These are phyloP conservation scores for Parapristionchus giblindavisi DNA, from an alignment of 2,888 invertebrate genomes.

Conservation along the genomic window DNA sequence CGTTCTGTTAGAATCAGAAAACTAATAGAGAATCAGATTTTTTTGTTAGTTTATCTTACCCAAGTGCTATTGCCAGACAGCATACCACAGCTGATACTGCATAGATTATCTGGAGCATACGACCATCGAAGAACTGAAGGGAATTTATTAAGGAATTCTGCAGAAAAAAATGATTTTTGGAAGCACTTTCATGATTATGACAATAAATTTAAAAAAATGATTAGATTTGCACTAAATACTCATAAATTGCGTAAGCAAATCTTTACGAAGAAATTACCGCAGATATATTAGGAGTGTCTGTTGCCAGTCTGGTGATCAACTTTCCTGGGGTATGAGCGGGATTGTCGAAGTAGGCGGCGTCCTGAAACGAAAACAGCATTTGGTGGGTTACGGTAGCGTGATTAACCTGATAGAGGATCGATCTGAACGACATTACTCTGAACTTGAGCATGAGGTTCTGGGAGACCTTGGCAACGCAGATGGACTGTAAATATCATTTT, in stretches of 20 bases:
- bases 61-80: constrained; percentile 71
- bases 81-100: constrained; percentile 69
- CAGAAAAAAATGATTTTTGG: not conserved
- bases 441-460: constrained; percentile 62
- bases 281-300: constrained; percentile 72
- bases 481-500: constrained; percentile 55
- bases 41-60: no score
- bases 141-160: not conserved
- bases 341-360: constrained; percentile 72
- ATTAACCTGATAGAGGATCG: constrained; percentile 69
- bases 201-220: not conserved
- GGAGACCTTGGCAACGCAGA: constrained; percentile 53
- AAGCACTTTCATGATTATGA: not conserved
- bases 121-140: constrained; percentile 69
- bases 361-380: constrained; percentile 37
- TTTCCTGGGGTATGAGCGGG: constrained; percentile 70
- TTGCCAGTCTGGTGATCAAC: constrained; percentile 70
- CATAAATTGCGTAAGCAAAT: not conserved
- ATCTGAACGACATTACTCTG: constrained; percentile 57
- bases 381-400: not conserved
- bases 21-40: no score
- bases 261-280: constrained; percentile 59
- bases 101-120: constrained; percentile 71
- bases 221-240: not conserved
- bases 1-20: no score